Percentiles rank a stretch among this genome's conserved stretches.
phyloP scores from a whole-genome alignment of 2,113 vertebrate species.

The Sorex araneus region DNA sequence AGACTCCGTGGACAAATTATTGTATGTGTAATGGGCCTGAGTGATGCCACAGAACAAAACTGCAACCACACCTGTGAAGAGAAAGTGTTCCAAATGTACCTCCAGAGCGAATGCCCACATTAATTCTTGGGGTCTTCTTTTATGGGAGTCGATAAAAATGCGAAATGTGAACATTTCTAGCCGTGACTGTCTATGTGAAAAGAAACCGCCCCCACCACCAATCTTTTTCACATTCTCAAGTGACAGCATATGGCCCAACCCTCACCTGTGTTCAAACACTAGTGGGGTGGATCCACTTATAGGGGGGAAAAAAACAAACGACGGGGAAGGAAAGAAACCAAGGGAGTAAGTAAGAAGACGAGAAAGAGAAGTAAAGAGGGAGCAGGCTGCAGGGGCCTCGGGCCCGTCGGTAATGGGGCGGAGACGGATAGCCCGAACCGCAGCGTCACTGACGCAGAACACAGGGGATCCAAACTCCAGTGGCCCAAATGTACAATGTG shows the following conservation, averaged over 20 bases:
- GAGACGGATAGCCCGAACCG: not conserved
- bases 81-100: slow-evolving; percentile 55
- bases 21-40: slow-evolving; percentile 98
- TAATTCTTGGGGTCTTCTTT: slow-evolving; percentile 8
- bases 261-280: slow-evolving; percentile 15
- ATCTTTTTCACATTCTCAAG: slow-evolving; percentile 46
- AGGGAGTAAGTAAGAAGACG: too few relatives aligned
- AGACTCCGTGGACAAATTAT: slow-evolving; percentile 98
- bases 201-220: slow-evolving; percentile 40
- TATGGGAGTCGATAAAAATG: not conserved
- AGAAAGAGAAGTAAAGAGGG: too few relatives aligned
- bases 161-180: slow-evolving; percentile 18
- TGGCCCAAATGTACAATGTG: too few relatives aligned
- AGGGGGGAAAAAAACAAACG: not conserved
- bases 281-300: not conserved
- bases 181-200: slow-evolving; percentile 54
- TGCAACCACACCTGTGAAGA: slow-evolving; percentile 95
- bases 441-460: not conserved
- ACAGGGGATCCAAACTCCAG: too few relatives aligned
- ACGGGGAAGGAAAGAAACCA: not conserved
- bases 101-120: not conserved
- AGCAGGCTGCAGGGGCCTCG: not conserved
- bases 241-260: slow-evolving; percentile 17
- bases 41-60: slow-evolving; percentile 99
- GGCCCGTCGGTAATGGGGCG: too few relatives aligned